These are phyloP conservation scores for Diogma glabrata DNA, from an alignment of 2,888 invertebrate species.

Conservation along the genomic window DNA sequence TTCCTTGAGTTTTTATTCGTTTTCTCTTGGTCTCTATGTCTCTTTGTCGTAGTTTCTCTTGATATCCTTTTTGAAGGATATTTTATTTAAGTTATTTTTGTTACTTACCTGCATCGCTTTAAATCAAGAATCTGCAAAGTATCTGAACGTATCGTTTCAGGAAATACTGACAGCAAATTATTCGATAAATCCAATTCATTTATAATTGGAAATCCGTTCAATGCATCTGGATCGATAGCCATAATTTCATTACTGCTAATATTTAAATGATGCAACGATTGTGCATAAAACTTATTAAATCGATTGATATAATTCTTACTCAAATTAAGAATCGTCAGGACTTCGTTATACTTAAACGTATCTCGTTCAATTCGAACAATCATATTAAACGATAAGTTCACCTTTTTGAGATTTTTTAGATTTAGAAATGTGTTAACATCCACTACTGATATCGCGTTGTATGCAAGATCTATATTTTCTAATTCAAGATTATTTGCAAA, in stretches of 20 bases:
- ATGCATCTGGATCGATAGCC: constrained; percentile 42
- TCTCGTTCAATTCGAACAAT: constrained; percentile 46
- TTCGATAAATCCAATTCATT: constrained; percentile 50
- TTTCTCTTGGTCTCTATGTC: too few relatives aligned
- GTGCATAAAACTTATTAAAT: constrained; percentile 45
- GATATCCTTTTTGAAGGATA: too few relatives aligned
- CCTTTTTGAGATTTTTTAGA: constrained; percentile 42
- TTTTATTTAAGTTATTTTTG: too few relatives aligned
- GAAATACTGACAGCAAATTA: constrained; percentile 51
- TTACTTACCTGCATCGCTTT: constrained; percentile 31
- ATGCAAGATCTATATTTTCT: constrained; percentile 50
- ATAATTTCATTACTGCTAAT: constrained; percentile 56
- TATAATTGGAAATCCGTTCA: constrained; percentile 47
- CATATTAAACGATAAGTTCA: constrained; percentile 61
- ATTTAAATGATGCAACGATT: constrained; percentile 45
- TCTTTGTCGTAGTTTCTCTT: too few relatives aligned
- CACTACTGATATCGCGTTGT: constrained; percentile 50
- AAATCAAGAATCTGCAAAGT: constrained; percentile 47
- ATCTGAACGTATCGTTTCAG: constrained; percentile 47
- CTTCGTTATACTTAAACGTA: constrained; percentile 46
- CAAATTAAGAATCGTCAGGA: constrained; percentile 47
- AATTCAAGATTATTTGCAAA: constrained; percentile 51
- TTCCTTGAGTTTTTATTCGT: too few relatives aligned
- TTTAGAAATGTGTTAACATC: constrained; percentile 49
- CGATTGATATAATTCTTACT: constrained; percentile 52